These are phyloP conservation scores for Mionectes olivaceus DNA, from an alignment of 2,797 vertebrate genomes.

Conservation along the genomic window DNA sequence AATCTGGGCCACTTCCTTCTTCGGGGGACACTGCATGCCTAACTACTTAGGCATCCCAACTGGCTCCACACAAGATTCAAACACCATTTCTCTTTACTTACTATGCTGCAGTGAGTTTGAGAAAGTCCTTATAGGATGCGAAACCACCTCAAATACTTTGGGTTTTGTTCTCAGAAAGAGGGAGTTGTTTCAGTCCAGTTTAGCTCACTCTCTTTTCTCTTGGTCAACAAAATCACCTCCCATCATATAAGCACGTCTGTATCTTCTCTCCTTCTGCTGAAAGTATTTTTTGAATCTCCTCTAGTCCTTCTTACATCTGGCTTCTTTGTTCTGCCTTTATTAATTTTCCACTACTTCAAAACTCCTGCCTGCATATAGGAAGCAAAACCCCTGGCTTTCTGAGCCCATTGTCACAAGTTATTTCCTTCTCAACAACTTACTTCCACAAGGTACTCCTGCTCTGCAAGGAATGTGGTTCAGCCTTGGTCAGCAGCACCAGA, in stretches of 20 bases:
- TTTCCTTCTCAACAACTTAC: background rate
- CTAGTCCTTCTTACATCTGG: slow-evolving; percentile 3
- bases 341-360: slow-evolving; percentile 53
- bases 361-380: slow-evolving; percentile 26
- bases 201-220: background rate
- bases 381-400: background rate
- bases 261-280: background rate
- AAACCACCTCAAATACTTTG: background rate
- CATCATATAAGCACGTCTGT: background rate
- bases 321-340: slow-evolving; percentile 52
- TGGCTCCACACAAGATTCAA: background rate
- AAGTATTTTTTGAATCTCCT: slow-evolving; percentile 5
- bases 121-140: background rate
- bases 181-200: background rate
- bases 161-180: background rate
- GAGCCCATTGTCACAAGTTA: slow-evolving; percentile 11
- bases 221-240: background rate
- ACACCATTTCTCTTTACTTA: background rate
- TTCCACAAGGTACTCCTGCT: background rate
- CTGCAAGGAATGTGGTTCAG: background rate
- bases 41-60: background rate
- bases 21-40: background rate
- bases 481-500: background rate
- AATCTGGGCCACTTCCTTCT: background rate
- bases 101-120: background rate